These are phyloP conservation scores for Scytalopus superciliaris DNA, from an alignment of 2,113 vertebrate genomes.

Conservation along the genomic window DNA sequence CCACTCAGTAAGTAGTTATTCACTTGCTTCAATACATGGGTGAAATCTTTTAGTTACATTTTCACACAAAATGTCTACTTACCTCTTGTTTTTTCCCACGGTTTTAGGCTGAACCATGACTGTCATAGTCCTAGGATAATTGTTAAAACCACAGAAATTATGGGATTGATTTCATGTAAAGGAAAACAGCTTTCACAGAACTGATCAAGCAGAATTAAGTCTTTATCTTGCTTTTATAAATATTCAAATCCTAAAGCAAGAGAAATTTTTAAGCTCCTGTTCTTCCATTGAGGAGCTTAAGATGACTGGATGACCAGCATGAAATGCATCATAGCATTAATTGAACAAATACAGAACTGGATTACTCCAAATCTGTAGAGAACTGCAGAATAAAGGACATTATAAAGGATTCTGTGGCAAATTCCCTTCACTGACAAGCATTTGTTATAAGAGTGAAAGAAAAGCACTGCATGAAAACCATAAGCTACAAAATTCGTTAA, in stretches of 20 bases:
- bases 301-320: conserved; percentile 43
- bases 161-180: conserved; percentile 49
- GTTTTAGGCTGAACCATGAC: not conserved
- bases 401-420: conserved; percentile 54
- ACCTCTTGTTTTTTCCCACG: not conserved
- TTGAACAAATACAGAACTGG: conserved; percentile 67
- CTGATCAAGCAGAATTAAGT: conserved; percentile 52
- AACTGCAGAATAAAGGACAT: conserved; percentile 61
- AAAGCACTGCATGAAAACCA: conserved; percentile 6
- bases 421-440: conserved; percentile 28
- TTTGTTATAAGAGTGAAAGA: conserved; percentile 38
- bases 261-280: conserved; percentile 62
- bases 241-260: conserved; percentile 27
- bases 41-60: not conserved
- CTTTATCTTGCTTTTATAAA: conserved; percentile 25
- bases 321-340: conserved; percentile 56
- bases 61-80: not conserved
- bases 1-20: not conserved
- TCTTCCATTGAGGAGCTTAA: conserved; percentile 64
- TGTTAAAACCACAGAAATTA: conserved; percentile 53
- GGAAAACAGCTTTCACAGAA: conserved; percentile 50
- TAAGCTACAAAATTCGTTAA: conserved; percentile 59
- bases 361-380: conserved; percentile 58
- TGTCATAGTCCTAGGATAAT: conserved; percentile 20
- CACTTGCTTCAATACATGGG: not conserved